Base-by-base conservation (phyloP, 2,888 invertebrate species). In the Spilarctia lutea region DNA sequence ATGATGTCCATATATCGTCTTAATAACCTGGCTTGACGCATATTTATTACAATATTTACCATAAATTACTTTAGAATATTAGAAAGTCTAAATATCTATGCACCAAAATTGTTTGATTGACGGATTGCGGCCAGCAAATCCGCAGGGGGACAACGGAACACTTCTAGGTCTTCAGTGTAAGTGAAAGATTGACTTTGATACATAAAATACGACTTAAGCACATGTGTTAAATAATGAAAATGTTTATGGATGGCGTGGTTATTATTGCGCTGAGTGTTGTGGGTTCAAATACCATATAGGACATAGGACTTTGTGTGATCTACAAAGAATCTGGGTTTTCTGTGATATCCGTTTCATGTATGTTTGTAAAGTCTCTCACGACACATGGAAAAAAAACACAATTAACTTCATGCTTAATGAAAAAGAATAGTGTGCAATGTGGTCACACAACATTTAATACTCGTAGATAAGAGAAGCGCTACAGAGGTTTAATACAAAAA, bases 121-220 rank as follows among this genome's bases (percentile, higher is more conserved):
- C 76, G 71, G 71, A 76, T 71, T 68, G 73, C 76, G 76, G 76
- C 60, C 75, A 70, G 66, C 76, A 71, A 76, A 68, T 76, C 76
- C 76, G 76, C 68, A 63, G 71, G 71, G 76, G 72, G 69, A 52
- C 71, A 39, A 60, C 63, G n/a, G 71, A 73, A 52, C 67, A 71
- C 73, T 76, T 76, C 71, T 68, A 65, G 71, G 45, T 73, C 72
- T 75, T 67, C 66, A 71, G 73, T 65, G 35, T 67, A 67, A 76
- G 70, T 76, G 76, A 68, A 73, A 73, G 63, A 76, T 76, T 76
- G 76, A 73, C 16, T 39, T 56, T 20, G 39, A 69, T 52, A 63
- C 30, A 33, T 65, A 56, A 33, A 48, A 66, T 16, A 56, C 48
- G 27, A 35, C 42, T n/a, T 42, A 33, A 70, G 10, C 16, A 8